phyloP scores from a whole-genome alignment of 1,140 invertebrate species.

The Rhizoglyphus robini region DNA sequence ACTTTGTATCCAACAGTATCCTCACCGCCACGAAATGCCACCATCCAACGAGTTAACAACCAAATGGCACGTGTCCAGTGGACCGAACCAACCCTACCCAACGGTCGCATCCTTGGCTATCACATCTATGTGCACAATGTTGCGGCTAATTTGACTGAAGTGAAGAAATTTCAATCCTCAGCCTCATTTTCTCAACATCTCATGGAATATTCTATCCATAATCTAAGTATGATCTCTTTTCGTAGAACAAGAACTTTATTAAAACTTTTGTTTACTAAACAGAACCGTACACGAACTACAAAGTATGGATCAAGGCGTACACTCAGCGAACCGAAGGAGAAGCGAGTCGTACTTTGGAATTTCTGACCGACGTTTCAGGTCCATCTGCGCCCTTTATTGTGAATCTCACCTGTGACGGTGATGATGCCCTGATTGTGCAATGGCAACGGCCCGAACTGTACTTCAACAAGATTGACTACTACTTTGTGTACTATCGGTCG shows the following conservation, averaged over 20 bases:
- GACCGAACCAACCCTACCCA: slow-evolving; percentile 54
- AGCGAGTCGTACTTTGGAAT: slow-evolving; percentile 51
- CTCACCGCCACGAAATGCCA: slow-evolving; percentile 63
- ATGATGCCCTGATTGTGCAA: slow-evolving; percentile 56
- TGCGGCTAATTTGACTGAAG: slow-evolving; percentile 25
- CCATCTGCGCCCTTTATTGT: slow-evolving; percentile 61
- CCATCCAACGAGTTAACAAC: slow-evolving; percentile 54
- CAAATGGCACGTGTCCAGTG: slow-evolving; percentile 61
- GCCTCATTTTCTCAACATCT: slow-evolving; percentile 19
- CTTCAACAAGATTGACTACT: slow-evolving; percentile 54
- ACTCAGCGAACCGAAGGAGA: slow-evolving; percentile 56
- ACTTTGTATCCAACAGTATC: slow-evolving; percentile 45
- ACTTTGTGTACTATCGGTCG: slow-evolving; percentile 53
- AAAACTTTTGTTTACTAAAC: slow-evolving; percentile 30
- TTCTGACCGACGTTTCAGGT: slow-evolving; percentile 56
- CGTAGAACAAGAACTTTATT: neutral
- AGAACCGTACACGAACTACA: slow-evolving; percentile 68
- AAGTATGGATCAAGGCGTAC: slow-evolving; percentile 66
- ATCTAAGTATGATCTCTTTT: slow-evolving; percentile 24
- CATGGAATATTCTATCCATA: slow-evolving; percentile 24
- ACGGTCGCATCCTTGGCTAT: slow-evolving; percentile 38
- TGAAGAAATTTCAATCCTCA: slow-evolving; percentile 18
- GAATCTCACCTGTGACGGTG: slow-evolving; percentile 62
- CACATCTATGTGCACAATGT: slow-evolving; percentile 27
- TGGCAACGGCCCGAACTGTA: slow-evolving; percentile 59